Percentiles rank a stretch among this genome's conserved stretches.
These are phyloP conservation scores for Drosophila nebulosa DNA, from an alignment of 1,140 invertebrate species.

Conservation along the genomic window DNA sequence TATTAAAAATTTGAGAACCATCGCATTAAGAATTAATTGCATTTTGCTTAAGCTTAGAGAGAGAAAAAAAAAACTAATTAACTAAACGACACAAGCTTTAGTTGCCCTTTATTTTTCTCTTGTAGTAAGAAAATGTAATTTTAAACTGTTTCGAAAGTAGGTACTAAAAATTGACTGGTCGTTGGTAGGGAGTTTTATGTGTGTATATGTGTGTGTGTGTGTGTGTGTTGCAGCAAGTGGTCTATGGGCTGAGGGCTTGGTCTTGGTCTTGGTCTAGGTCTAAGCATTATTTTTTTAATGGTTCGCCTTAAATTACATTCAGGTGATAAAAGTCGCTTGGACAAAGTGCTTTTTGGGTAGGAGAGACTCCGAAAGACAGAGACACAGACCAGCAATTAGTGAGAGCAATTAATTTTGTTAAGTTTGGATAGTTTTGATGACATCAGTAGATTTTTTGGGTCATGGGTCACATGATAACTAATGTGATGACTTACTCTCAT, in stretches of 20 bases:
- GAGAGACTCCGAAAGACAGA: not conserved
- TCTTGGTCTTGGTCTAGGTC: not conserved
- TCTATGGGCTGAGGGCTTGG: conserved; percentile 2
- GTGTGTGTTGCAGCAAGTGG: not conserved
- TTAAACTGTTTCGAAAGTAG: conserved; percentile 41
- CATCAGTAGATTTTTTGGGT: conserved; percentile 30
- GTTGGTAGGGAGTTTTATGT: conserved; percentile 29
- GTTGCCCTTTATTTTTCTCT: too few relatives aligned
- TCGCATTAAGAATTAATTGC: conserved; percentile 17
- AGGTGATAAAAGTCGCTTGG: conserved; percentile 53
- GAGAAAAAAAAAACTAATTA: conserved; percentile 47
- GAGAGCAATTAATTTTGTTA: conserved; percentile 52
- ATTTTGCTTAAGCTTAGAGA: not conserved
- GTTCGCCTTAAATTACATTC: conserved; percentile 48
- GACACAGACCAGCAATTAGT: conserved; percentile 47
- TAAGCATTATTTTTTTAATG: conserved; percentile 25
- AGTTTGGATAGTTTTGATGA: conserved; percentile 45
- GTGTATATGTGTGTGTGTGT: conserved; percentile 7
- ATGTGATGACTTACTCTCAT: conserved; percentile 16
- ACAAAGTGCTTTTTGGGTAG: conserved; percentile 35
- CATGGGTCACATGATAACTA: conserved; percentile 17
- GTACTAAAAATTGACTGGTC: conserved; percentile 67
- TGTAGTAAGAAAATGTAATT: conserved; percentile 53
- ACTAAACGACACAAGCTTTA: conserved; percentile 44
- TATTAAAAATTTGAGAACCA: not conserved